Conservation (phyloP, 2,113 vertebrate species). For the Chiloscyllium plagiosum region DNA sequence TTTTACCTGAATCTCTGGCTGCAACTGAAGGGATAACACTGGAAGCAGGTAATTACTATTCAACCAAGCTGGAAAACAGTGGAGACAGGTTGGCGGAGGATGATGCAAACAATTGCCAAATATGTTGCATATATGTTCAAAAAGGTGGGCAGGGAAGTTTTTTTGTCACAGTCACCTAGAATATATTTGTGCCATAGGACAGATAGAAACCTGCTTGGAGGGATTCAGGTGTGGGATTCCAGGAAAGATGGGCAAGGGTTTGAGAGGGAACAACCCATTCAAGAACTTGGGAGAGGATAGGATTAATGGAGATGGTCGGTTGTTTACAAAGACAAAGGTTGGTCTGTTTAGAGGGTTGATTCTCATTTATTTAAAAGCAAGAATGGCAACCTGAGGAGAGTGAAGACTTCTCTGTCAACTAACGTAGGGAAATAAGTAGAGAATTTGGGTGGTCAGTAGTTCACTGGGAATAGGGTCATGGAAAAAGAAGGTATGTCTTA, state of each 20-base stretch:
- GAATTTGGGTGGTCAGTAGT: not conserved
- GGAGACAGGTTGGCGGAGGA: not conserved
- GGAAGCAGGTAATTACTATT: not conserved
- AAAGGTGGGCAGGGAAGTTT: not conserved
- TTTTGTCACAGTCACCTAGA: not conserved
- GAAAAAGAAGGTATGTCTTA: not conserved
- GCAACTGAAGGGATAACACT: not conserved
- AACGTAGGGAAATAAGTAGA: not conserved
- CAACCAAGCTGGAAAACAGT: not conserved
- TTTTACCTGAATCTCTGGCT: too few relatives aligned
- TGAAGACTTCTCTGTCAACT: not conserved
- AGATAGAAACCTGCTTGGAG: not conserved
- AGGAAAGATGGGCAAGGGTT: not conserved
- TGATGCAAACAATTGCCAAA: not conserved
- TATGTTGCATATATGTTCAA: not conserved
- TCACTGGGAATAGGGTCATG: not conserved
- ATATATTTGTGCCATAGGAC: not conserved
- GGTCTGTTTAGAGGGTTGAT: not conserved
- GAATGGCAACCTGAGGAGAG: not conserved
- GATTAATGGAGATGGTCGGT: not conserved
- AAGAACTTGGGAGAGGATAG: not conserved
- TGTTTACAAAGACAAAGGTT: not conserved
- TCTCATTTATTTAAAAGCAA: not conserved
- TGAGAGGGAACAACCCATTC: not conserved
- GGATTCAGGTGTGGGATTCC: not conserved